Evolutionary conservation across 2,113 vertebrate genomes (phyloP).

Genomic region (Saguinus midas): DNA sequence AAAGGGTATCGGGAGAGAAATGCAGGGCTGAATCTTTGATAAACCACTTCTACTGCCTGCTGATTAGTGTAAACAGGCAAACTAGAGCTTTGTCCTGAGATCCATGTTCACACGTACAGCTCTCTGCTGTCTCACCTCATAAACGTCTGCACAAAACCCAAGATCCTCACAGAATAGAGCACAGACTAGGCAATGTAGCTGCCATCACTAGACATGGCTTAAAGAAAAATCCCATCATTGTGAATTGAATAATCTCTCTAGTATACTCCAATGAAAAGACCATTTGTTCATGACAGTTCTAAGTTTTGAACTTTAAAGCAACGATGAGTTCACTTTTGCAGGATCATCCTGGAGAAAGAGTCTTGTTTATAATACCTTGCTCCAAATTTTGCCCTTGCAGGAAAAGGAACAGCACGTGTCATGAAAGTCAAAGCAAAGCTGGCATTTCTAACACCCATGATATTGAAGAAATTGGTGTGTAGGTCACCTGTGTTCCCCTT

Average conservation of each 20-base stretch:
- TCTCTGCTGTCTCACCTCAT: background rate
- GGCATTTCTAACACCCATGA: background rate
- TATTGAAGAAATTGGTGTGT: background rate
- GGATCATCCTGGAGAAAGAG: background rate
- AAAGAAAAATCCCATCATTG: background rate
- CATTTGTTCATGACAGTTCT: background rate
- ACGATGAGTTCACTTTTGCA: background rate
- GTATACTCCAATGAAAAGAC: background rate
- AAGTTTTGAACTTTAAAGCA: background rate
- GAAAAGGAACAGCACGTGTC: background rate
- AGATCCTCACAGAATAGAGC: background rate
- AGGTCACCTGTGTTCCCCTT: background rate
- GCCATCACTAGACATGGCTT: background rate
- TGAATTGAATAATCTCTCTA: background rate
- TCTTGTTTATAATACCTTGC: background rate
- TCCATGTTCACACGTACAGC: background rate
- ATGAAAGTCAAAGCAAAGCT: background rate
- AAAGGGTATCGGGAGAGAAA: background rate
- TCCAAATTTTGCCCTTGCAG: background rate
- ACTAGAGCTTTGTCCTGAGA: background rate
- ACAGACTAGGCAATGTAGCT: no score
- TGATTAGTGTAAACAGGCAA: background rate
- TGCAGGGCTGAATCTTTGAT: background rate
- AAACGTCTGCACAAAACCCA: background rate
- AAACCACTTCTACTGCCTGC: background rate